Base-by-base conservation (phyloP, 2,888 invertebrate genomes). In the Drosophila mercatorum region DNA sequence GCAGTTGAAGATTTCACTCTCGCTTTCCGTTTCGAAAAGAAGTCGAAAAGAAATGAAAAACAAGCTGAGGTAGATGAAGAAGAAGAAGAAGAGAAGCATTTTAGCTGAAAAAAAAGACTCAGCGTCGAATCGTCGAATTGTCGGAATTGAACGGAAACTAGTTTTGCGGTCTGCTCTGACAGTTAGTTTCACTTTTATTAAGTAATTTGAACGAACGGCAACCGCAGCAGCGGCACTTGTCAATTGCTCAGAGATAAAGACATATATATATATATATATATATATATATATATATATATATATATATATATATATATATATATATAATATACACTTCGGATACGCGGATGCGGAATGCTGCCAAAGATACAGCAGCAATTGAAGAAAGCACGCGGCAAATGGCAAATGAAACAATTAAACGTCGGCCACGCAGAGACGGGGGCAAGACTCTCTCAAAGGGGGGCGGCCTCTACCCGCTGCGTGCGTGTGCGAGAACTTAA, bases 121-220 rank as follows among this genome's bases (percentile, higher is more conserved):
- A 51, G 17, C 49, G 22, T 34, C 34, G 49, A 17, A 51, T 17
- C 80, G 87, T 44, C 57, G 72, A 68, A 26, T 46, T 34, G 41
- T 41, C 55, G 55, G 53, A 64, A 43, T 53, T 44, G 53, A 57
- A 22, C 67, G 56, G 55, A 77, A 78, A 78, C 78, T 49, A 57
- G 78, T 78, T 78, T 78, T 60, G 73, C 57, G 28, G 57, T 53
- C 47, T 22, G 36, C 56, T 55, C 51, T 52, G 58, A 61, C 78
- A 78, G 81, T 83, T 85, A 88, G 83, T 84, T 84, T 84, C 88
- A 84, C 84, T 84, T 84, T 84, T 84, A 84, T 88, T 84, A 84
- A 85, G 88, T 84, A 84, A 84, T 84, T 84, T 84, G 59, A 72
- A 59, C 69, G 65, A 75, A 64, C 62, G 67, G 63, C 67, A 67